phyloP scores from a whole-genome alignment of 2,797 vertebrate genomes.

The Micrastur ruficollis region DNA sequence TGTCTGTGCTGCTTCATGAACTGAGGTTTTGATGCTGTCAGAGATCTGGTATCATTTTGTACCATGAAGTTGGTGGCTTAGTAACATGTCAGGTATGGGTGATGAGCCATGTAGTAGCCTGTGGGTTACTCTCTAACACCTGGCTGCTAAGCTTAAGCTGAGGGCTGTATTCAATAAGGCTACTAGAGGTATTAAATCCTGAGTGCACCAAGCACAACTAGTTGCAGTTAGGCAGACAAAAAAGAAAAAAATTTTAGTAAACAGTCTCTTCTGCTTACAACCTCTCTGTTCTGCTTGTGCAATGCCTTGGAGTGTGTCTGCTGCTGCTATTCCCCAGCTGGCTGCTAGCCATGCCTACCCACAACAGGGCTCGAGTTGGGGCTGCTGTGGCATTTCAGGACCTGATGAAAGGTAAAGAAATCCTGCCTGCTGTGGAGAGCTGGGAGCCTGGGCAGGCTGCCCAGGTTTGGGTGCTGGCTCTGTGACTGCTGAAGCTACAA shows the following conservation, averaged over 20 bases:
- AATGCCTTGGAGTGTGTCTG: not conserved
- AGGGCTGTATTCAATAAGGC: not conserved
- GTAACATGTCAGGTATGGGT: fast-evolving
- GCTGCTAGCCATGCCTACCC: not conserved
- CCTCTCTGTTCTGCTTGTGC: not conserved
- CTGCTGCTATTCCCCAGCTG: not conserved
- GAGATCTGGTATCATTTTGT: not conserved
- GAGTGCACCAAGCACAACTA: not conserved
- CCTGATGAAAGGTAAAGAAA: not conserved
- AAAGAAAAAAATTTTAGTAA: not conserved
- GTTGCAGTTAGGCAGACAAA: not conserved
- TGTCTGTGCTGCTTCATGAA: not conserved
- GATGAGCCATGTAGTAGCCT: not conserved
- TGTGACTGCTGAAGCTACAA: not conserved
- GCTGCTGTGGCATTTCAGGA: not conserved
- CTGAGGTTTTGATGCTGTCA: not conserved
- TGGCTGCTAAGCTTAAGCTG: not conserved
- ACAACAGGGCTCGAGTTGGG: not conserved
- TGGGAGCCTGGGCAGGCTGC: not conserved
- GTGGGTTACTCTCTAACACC: not conserved
- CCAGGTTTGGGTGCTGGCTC: not conserved
- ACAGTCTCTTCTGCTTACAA: not conserved
- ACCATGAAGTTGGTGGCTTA: not conserved
- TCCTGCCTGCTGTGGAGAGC: not conserved
- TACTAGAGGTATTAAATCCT: not conserved